Conservation (phyloP, 2,888 invertebrate species). For the Papilio demoleus region DNA sequence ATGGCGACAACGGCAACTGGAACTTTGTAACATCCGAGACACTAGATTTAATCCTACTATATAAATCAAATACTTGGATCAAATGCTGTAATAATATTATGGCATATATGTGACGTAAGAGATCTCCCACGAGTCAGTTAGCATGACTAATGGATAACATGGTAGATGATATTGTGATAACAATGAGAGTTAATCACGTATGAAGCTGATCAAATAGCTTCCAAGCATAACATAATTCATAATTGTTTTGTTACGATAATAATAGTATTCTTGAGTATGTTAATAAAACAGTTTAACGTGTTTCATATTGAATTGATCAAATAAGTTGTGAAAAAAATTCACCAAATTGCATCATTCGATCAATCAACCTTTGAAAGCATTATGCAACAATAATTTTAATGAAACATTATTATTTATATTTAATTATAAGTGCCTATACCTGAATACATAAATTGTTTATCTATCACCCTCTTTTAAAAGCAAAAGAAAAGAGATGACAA, state of each 20-base stretch:
- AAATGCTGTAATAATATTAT: not conserved
- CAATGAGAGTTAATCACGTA: conserved; percentile 21
- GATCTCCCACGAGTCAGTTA: conserved; percentile 14
- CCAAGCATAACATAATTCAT: conserved; percentile 20
- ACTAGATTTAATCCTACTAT: not conserved
- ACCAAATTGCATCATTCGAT: not conserved
- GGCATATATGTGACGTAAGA: conserved; percentile 11
- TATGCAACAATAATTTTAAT: not conserved
- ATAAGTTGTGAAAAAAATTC: not conserved
- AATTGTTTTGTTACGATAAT: conserved; percentile 16
- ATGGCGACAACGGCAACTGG: too few species aligned
- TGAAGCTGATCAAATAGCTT: conserved; percentile 20
- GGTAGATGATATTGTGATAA: conserved; percentile 16
- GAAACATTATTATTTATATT: too few species aligned
- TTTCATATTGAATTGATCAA: not conserved
- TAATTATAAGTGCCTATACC: too few species aligned
- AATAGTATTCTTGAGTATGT: conserved; percentile 2
- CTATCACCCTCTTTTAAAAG: too few species aligned
- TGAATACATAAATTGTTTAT: too few species aligned
- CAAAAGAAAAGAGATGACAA: not conserved
- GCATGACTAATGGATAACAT: conserved; percentile 7
- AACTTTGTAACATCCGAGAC: not conserved
- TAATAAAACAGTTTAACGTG: not conserved
- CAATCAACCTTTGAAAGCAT: not conserved
- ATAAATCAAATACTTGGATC: not conserved